Evolutionary conservation across 1,140 invertebrate genomes (phyloP), one percentile per base, ranked within the genome.

Genomic region (Panonychus citri): DNA sequence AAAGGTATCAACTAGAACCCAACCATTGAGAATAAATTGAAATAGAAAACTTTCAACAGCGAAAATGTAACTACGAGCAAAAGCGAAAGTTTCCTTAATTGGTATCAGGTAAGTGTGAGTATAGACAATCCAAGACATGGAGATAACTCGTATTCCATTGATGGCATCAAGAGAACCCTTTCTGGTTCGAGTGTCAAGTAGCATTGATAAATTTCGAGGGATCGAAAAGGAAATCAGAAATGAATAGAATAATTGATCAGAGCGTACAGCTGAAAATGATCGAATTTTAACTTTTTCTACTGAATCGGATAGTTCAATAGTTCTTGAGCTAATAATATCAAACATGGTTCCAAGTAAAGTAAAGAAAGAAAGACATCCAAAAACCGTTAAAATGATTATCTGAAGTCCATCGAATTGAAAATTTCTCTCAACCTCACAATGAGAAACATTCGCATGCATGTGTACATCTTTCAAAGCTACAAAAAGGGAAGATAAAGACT

Each of bases 121-220:
- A 2, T 90, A 75, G 48, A 94, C 84, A 1, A 93, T 83, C 88
- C 88, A 91, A 8, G 78, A 78, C 83, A 90, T 89, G 61, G 83
- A 86, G 40, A 90, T 75, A 0, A 82, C 80, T 4, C 83, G 73
- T 0, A 89, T 70, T 1, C 85, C 84, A 62, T 88, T 84, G 37
- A 88, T 43, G 17, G 53, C 28, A 26, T 46, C 43, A 2, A 56
- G 42, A 13, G 43, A 58, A 51, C 5, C 3, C 12, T 24, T 13
- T 37, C 12, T 25, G 2, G 28, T 34, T 37, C 17, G 15, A 12
- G 28, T 37, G 13, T 51, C 24, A 25, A 27, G 8, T 3, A 51
- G 24, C 13, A 12, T 15, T 15, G 13, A 15, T 51, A 27, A 28
- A 28, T 51, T 27, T 25, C 24, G 49, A 26, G 12, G 12, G 27